Conservation (phyloP, 2,113 vertebrate species). For the Willisornis vidua region DNA sequence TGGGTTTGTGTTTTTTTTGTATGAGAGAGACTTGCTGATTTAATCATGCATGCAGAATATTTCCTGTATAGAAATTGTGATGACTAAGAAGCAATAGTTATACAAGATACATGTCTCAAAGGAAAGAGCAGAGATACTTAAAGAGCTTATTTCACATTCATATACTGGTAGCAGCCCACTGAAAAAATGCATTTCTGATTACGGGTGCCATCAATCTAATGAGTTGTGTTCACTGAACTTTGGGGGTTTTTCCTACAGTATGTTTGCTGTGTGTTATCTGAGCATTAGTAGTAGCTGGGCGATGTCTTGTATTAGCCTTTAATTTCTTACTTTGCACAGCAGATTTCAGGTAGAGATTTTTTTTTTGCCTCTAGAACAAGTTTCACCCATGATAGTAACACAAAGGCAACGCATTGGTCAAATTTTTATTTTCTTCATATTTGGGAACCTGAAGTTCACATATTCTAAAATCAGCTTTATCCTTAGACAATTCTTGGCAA, state of each 20-base stretch:
- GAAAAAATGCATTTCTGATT: conserved; percentile 15
- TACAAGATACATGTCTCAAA: conserved; percentile 17
- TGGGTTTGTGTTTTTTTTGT: neutral
- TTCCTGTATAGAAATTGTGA: conserved; percentile 16
- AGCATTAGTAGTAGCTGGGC: neutral
- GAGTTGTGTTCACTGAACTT: neutral
- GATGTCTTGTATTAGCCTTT: neutral
- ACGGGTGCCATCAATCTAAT: neutral
- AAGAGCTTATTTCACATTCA: neutral
- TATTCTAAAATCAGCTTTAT: neutral
- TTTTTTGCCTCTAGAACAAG: neutral
- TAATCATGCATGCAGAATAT: conserved; percentile 9
- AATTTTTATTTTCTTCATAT: neutral
- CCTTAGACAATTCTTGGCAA: neutral
- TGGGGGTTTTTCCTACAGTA: neutral
- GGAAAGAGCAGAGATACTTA: neutral
- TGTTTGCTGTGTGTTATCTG: neutral
- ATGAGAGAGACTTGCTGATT: neutral
- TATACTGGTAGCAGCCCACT: neutral
- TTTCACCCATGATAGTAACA: neutral
- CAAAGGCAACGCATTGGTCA: neutral
- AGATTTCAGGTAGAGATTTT: neutral
- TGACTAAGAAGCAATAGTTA: neutral
- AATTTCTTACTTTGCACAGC: neutral
- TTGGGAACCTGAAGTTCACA: neutral